Evolutionary conservation across 2,888 invertebrate genomes (phyloP), one percentile per base, ranked within the genome.

Genomic region (Bombylius discolor): DNA sequence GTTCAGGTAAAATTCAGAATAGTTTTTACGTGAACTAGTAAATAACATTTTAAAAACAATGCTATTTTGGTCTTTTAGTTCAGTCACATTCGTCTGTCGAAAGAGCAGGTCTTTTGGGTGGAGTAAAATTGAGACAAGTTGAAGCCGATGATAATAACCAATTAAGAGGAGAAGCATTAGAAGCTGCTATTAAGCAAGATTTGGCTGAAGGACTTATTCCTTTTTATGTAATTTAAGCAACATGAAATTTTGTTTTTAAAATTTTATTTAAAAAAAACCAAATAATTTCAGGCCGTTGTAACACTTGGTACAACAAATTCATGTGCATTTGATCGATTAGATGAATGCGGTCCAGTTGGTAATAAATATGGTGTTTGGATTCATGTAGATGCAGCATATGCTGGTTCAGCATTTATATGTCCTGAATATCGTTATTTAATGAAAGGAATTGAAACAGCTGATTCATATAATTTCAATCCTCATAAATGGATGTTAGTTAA

Each of bases 401-500:
- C 97, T 1, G 98, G 89, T 9, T 90, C 93, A 0, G 88, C 98
- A 0, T 93, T 99, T 70, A 89, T 99, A 63, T 99, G 99, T 66
- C 96, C 96, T 1, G 99, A 99, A 76, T 95, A 88, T 73, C 85
- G 95, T 47, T 83, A 91, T 67, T 76, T 93, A 33, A 89, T 96
- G 85, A 84, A 85, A 63, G 93, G 93, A 33, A 73, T 91, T 7
- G 89, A 99, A 73, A 81, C 82, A 58, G 96, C 94, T 0, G 90
- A 95, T 67, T 98, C 97, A 0, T 96, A 98, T 72, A 97, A 98
- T 74, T 96, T 98, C 69, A 99, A 99, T 71, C 98, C 99, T 0
- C 98, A 98, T 74, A 99, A 99, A 75, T 99, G 98, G 98, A 78
- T 99, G 82, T 74, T 98, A 63, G 93, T 98, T n/a, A 98, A 95